phyloP scores from a whole-genome alignment of 2,888 invertebrate genomes.

The Marasmarcha lunaedactyla region DNA sequence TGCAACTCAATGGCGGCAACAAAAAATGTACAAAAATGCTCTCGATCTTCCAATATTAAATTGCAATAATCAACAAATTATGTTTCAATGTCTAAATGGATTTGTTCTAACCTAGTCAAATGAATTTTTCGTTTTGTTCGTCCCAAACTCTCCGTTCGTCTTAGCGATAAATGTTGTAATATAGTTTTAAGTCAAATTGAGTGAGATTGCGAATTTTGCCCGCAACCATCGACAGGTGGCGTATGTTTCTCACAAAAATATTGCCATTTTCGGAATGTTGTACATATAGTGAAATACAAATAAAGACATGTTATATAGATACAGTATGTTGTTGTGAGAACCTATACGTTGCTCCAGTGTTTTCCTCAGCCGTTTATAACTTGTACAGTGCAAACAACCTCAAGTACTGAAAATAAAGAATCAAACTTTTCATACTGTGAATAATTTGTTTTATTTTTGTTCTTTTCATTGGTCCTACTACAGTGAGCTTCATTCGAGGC shows the following conservation, averaged over 20 bases:
- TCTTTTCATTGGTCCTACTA: too few relatives aligned
- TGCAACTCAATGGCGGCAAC: too few relatives aligned
- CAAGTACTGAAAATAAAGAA: slow-evolving; percentile 27
- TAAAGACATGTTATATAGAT: slow-evolving; percentile 14
- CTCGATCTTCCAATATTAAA: too few relatives aligned
- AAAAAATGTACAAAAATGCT: too few relatives aligned
- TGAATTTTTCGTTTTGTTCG: too few relatives aligned
- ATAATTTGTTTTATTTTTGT: slow-evolving; percentile 27
- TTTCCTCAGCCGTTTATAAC: slow-evolving; percentile 16
- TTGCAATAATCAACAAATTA: too few relatives aligned
- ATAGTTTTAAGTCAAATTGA: slow-evolving; percentile 10
- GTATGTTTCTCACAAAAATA: slow-evolving; percentile 19
- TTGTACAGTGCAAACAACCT: slow-evolving; percentile 35
- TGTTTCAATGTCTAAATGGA: too few relatives aligned
- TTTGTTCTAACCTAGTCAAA: too few relatives aligned
- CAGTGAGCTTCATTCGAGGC: too few relatives aligned
- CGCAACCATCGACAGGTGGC: slow-evolving; percentile 5
- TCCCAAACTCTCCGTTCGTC: too few relatives aligned
- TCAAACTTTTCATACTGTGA: slow-evolving; percentile 55
- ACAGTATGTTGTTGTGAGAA: slow-evolving; percentile 20
- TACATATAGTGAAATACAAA: slow-evolving; percentile 42
- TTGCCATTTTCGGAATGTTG: slow-evolving; percentile 26
- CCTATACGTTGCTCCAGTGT: slow-evolving; percentile 11
- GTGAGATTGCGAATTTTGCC: slow-evolving; percentile 22
- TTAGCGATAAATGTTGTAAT: not conserved